Evolutionary conservation across 2,113 vertebrate genomes (phyloP), one percentile per base, ranked within the genome.

Genomic region (Rhinolophus ferrumequinum): DNA sequence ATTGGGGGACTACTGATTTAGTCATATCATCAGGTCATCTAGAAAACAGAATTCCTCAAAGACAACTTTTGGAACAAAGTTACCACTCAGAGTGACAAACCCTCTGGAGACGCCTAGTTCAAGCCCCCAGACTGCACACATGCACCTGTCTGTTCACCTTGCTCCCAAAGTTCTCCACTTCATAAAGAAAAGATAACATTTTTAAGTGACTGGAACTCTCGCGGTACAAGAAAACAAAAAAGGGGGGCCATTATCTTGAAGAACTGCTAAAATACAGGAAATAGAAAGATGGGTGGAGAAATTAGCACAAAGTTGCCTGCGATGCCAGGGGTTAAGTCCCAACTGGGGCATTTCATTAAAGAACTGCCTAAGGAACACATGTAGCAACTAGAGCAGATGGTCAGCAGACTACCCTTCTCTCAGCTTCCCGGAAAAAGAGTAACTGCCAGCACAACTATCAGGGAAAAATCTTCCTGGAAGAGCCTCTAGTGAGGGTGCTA

Each of bases 41-140:
- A n/a, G 76, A 93, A 82, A 90, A 44, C 69, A 76, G 60, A 81
- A 82, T 76, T 87, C 26, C 52, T 86, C 30, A 67, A 89, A 94
- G 38, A 52, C 28, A 64, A 86, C 85, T 52, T 79, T 38, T 44
- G 81, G 62, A 85, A 83, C 24, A 64, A 93, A 88, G 92, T 67
- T 26, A 87, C 24, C 38, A 19, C 26, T 86, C 18, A 54, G 93
- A 72, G 14, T 3, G 38, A 70, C 38, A 88, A 83, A 41, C 2
- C 35, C 67, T 38, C 44, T n/a, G 19, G 41, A 22, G 54, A 76
- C 12, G 38, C 24, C 67, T 33, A 76, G 79, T 41, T 76, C 47
- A 54, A 38, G 21, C 38, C 14, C 8, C 12, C 15, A 30, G 79
- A 69, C 38, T n/a, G 38, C 5, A 79, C 47, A 54, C 15, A 13